Percentiles rank a stretch among this genome's conserved stretches.
Conservation (phyloP, 2,797 vertebrate species). For the Heliangelus exortis region DNA sequence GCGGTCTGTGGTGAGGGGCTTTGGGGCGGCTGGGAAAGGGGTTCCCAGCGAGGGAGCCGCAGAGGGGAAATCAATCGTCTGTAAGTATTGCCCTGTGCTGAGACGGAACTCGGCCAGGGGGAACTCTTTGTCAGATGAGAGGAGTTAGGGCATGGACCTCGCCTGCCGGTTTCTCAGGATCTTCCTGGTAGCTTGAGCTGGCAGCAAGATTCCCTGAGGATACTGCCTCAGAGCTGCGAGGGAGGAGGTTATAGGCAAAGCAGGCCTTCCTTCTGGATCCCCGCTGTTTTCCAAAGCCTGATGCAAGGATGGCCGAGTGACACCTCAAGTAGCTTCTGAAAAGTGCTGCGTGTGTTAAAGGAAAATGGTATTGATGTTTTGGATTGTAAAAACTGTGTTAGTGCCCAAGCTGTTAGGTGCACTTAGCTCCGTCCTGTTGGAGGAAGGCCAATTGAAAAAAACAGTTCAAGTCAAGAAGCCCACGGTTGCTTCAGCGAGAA, state of each 20-base stretch:
- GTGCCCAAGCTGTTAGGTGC: neutral
- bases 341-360: accelerated
- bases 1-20: accelerated
- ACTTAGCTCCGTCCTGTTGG: neutral
- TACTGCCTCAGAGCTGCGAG: accelerated
- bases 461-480: neutral
- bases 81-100: neutral
- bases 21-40: too few relatives aligned
- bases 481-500: neutral
- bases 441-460: neutral
- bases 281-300: neutral
- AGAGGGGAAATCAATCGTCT: accelerated
- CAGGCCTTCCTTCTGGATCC: accelerated
- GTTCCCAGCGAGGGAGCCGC: neutral
- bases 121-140: accelerated
- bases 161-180: neutral
- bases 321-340: neutral
- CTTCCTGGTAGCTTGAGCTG: neutral
- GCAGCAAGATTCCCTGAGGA: neutral
- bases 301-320: neutral
- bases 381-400: neutral
- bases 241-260: neutral
- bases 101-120: neutral
- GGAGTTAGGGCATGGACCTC: neutral
- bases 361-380: neutral